Evolutionary conservation across 2,888 invertebrate genomes (phyloP), one percentile per base, ranked within the genome.

Genomic region (Pilophorus perplexus): DNA sequence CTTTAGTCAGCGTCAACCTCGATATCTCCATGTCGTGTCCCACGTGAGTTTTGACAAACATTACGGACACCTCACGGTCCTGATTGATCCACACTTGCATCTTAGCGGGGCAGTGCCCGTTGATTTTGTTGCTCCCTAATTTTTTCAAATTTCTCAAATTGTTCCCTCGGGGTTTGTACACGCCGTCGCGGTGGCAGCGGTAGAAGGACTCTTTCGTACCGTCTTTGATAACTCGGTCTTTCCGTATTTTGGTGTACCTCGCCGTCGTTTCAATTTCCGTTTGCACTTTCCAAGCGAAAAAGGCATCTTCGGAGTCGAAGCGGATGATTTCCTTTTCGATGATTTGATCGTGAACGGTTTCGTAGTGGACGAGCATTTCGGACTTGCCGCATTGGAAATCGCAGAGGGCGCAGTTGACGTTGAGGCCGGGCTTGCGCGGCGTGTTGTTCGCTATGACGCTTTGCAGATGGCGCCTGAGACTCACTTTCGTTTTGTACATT

Each of bases 101-200:
- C 68, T 69, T 69, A 6, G 72, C 70, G 16, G 72, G 72, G 46
- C 72, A 72, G 57, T 71, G 67, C n/a, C 70, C 70, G 57, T 71
- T 71, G 42, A 72, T 72, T 71, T 72, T 72, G 57, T 72, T 72
- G 14, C 70, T 70, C 12, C 72, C 72, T 18, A 69, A 16, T 5
- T 67, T 55, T 54, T 72, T 72, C 22, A 71, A 50, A 37, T 68
- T 65, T 67, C 72, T 69, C 38, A 69, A 67, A 46, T 70, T 68
- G 48, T 64, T 69, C 1, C 70, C 68, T 59, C 68, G 69, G 0
- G 70, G 68, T 62, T 66, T 68, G 46, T 70, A 71, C 12, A 69
- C 65, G 6, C 72, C 72, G 67, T 72, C 72, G n/a, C 72, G 66
- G 48, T 72, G 71, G 16, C 72, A 72, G 59, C 69, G 66, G 44